Conservation (phyloP, 2,113 vertebrate genomes). For the Paralichthys olivaceus region DNA sequence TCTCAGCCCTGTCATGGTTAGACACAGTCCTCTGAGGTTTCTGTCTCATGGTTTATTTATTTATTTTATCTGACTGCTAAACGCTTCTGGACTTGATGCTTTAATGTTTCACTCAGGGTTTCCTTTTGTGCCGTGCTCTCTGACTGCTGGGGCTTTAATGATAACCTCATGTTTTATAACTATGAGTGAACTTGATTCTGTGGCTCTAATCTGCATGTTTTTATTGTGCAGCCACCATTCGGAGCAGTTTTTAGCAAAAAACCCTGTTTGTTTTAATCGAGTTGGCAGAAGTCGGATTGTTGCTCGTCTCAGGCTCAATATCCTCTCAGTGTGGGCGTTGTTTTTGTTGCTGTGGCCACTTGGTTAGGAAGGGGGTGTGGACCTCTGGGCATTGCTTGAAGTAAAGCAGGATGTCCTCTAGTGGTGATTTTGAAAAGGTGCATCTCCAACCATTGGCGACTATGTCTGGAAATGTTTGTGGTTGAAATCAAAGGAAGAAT, state of each 20-base stretch:
- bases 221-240: neutral
- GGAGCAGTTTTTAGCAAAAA: conserved; percentile 15
- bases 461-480: conserved; percentile 39
- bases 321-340: conserved; percentile 62
- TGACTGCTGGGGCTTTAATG: conserved; percentile 24
- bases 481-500: conserved; percentile 33
- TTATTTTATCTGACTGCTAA: conserved; percentile 17
- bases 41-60: conserved; percentile 11
- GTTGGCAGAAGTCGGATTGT: conserved; percentile 10
- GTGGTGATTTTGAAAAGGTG: conserved; percentile 49
- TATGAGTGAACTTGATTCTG: conserved; percentile 21
- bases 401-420: conserved; percentile 60
- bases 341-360: conserved; percentile 56
- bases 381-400: conserved; percentile 45
- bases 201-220: neutral
- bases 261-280: conserved; percentile 17
- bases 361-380: conserved; percentile 56
- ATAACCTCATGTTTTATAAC: conserved; percentile 35
- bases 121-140: conserved; percentile 18
- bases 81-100: conserved; percentile 38
- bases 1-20: conserved; percentile 8
- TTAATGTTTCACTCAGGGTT: conserved; percentile 47
- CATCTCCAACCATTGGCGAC: conserved; percentile 10
- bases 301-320: conserved; percentile 21
- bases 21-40: conserved; percentile 9